A percentile compares a stretch with the other conserved stretches of the same genome.
These are phyloP conservation scores for Pseudachorutes palmiensis DNA, from an alignment of 1,140 invertebrate genomes.

Conservation along the genomic window DNA sequence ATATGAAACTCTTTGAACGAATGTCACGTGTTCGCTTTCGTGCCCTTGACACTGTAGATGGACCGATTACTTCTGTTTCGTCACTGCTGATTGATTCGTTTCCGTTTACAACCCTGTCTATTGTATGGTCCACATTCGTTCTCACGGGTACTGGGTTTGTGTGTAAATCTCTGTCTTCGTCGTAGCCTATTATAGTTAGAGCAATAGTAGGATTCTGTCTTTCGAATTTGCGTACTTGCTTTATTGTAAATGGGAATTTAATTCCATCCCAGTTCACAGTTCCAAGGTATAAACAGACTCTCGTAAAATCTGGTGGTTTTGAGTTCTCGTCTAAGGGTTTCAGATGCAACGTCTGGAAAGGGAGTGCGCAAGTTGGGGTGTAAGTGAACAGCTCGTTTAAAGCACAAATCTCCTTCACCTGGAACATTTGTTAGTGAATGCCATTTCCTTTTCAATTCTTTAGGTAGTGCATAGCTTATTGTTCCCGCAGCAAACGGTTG, in stretches of 20 bases:
- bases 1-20: neutral
- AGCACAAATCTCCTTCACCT: neutral
- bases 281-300: too few relatives aligned
- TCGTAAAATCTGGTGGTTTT: neutral
- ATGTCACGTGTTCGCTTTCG: neutral
- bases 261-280: conserved; percentile 11
- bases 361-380: neutral
- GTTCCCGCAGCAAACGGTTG: neutral
- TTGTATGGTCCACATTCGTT: neutral
- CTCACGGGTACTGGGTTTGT: neutral
- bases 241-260: conserved; percentile 2
- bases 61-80: neutral
- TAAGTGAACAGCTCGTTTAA: neutral
- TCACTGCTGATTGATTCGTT: neutral
- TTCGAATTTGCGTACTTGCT: conserved; percentile 2
- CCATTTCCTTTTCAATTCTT: neutral
- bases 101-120: neutral
- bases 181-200: neutral
- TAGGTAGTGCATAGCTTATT: neutral
- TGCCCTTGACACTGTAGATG: neutral
- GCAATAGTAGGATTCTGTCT: conserved; percentile 6
- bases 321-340: neutral
- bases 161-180: neutral
- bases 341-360: neutral
- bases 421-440: neutral